phyloP scores from a whole-genome alignment of 2,797 vertebrate species.

The Etheostoma perlongum region DNA sequence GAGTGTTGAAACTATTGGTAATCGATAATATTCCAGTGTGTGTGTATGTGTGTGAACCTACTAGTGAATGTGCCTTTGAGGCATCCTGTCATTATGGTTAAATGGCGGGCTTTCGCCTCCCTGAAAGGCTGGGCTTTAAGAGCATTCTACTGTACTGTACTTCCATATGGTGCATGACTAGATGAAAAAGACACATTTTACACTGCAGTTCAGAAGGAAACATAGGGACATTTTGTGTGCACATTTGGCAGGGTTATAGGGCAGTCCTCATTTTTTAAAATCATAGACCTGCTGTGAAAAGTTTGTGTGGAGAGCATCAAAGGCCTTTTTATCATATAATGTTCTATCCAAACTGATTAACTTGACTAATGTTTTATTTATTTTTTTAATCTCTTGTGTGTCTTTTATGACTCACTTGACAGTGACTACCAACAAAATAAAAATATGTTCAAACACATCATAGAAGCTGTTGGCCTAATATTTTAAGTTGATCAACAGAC shows the following conservation, averaged over 20 bases:
- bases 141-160: neutral
- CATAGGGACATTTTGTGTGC: neutral
- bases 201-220: neutral
- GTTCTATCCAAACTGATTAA: constrained; percentile 34
- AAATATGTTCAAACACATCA: neutral
- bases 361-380: neutral
- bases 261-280: constrained; percentile 27
- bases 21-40: constrained; percentile 38
- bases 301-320: constrained; percentile 19
- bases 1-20: constrained; percentile 13
- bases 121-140: constrained; percentile 21
- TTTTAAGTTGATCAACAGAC: neutral
- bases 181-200: neutral
- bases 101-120: constrained; percentile 43
- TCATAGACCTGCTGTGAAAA: constrained; percentile 32
- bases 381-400: neutral
- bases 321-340: constrained; percentile 10
- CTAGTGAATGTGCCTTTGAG: constrained; percentile 14
- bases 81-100: constrained; percentile 43
- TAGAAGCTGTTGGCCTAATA: neutral
- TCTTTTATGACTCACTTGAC: neutral
- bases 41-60: neutral
- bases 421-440: neutral
- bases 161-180: neutral
- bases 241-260: neutral